Base-by-base conservation (phyloP, 2,113 vertebrate species). In the Telmatochromis sp. region DNA sequence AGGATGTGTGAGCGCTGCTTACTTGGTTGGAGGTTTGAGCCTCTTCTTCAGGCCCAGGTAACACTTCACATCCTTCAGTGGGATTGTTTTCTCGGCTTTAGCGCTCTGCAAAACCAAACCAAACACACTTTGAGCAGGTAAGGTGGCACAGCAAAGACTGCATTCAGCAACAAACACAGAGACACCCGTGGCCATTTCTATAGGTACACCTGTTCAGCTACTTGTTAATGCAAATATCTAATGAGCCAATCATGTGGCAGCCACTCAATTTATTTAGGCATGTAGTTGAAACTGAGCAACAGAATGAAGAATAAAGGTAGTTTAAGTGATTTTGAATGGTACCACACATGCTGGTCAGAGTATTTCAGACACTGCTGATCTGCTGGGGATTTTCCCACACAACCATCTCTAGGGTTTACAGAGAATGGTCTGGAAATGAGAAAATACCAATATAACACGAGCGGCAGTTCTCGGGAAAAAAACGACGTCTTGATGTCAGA, bases 1-100 rank as follows among this genome's bases (percentile, higher is more conserved):
- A 75, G 70, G 23, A 15, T 2, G 13, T 63, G 31, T 15, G 35
- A 85, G 75, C 2, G 28, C n/a, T 47, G 55, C 35, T 89, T 91
- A 93, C 93, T 91, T 94, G 70, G 63, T 90, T 96, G 98, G 97
- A 82, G 98, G 97, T 91, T 98, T 99, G 93, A 98, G 93, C 94
- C 97, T 98, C 93, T 95, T 99, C 94, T 96, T 98, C 85, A 99
- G 96, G 86, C 99, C 99, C 54, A 98, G 94, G 95, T 98, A 99
- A 94, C 98, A 96, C 91, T 97, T 99, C 88, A 97, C 73, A 40
- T 96, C 96, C 90, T 85, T 95, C 79, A 99, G 93, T 15, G 96
- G 94, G 86, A 98, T 92, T 58, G 94, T 94, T 95, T 97, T 98
- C 87, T 99, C 98, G 3, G 97, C 95, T 95, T 99, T 99, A 85